These are phyloP conservation scores for Loripinus fragilis DNA, from an alignment of 2,888 invertebrate species.

Conservation along the genomic window DNA sequence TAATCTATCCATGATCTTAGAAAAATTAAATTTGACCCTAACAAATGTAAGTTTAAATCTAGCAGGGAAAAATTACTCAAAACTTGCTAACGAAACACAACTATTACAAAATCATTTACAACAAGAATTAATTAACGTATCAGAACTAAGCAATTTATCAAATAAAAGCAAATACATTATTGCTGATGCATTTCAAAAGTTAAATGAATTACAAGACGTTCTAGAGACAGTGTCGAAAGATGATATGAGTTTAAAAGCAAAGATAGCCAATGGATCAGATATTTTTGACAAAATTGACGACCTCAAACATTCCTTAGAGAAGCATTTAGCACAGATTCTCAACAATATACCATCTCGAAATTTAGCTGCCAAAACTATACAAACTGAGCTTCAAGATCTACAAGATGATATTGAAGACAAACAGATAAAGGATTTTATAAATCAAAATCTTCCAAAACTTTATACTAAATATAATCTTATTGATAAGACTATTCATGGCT, in stretches of 20 bases:
- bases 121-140: not conserved
- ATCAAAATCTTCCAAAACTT: conserved; percentile 7
- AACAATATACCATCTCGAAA: not conserved
- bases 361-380: not conserved
- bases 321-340: not conserved
- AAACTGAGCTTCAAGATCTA: not conserved
- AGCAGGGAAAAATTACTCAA: not conserved
- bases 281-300: not conserved
- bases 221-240: not conserved
- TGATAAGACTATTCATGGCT: not conserved
- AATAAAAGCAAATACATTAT: not conserved
- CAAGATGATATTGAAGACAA: not conserved
- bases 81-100: not conserved
- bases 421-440: conserved; percentile 16
- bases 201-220: not conserved
- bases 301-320: not conserved
- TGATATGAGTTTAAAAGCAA: not conserved
- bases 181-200: not conserved
- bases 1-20: not conserved
- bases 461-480: not conserved
- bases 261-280: not conserved
- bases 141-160: not conserved
- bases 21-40: not conserved
- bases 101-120: not conserved
- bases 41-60: not conserved